Evolutionary conservation across 2,888 invertebrate species (phyloP).

Genomic region (Synanthedon tipuliformis): DNA sequence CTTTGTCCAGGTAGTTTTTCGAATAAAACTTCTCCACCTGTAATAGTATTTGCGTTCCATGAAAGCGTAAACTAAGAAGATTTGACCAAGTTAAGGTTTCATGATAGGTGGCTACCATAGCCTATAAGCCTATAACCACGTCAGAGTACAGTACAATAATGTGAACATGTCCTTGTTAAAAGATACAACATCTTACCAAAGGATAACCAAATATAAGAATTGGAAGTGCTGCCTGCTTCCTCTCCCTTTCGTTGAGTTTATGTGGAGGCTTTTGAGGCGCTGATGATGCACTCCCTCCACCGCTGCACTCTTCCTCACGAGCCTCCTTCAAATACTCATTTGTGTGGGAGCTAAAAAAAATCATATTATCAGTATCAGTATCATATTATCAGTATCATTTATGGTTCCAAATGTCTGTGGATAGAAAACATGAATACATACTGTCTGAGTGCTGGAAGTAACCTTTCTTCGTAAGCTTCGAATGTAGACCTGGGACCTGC

Average conservation of each 20-base stretch:
- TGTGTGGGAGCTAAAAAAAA: slow-evolving; percentile 76
- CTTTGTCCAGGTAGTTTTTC: slow-evolving; percentile 89
- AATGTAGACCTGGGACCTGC: slow-evolving; percentile 78
- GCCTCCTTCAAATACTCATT: slow-evolving; percentile 80
- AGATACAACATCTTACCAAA: slow-evolving; percentile 68
- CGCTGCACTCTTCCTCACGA: slow-evolving; percentile 55
- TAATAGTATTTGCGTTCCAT: neutral
- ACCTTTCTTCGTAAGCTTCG: slow-evolving; percentile 88
- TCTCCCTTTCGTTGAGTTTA: slow-evolving; percentile 80
- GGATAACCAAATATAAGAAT: slow-evolving; percentile 92
- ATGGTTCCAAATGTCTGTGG: neutral
- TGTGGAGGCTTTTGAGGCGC: slow-evolving; percentile 58
- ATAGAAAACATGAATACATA: slow-evolving; percentile 49
- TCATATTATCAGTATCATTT: neutral
- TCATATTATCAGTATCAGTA: neutral
- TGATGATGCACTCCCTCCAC: slow-evolving; percentile 62
- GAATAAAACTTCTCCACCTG: slow-evolving; percentile 92
- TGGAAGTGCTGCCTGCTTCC: slow-evolving; percentile 89
- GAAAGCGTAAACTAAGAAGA: too few relatives aligned
- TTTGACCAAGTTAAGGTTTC: neutral
- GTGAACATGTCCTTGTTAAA: neutral
- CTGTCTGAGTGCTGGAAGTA: slow-evolving; percentile 87
- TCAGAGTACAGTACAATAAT: neutral
- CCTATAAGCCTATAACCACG: neutral
- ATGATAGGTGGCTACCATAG: neutral